phyloP scores from a whole-genome alignment of 1,140 invertebrate genomes.

The Drosophila pectinifera region DNA sequence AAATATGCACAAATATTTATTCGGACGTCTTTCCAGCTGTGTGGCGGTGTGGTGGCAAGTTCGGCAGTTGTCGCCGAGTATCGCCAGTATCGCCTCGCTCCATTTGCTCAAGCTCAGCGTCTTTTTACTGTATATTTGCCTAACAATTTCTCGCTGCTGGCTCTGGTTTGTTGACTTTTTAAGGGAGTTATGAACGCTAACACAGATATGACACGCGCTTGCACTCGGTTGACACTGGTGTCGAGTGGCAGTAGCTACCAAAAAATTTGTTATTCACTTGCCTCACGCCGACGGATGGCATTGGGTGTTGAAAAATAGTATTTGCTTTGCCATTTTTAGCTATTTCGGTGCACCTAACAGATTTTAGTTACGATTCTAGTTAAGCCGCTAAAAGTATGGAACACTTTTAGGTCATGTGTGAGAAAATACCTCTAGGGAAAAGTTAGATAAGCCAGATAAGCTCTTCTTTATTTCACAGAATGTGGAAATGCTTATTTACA shows the following conservation, averaged over 20 bases:
- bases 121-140: conserved; percentile 63
- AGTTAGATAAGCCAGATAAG: no score
- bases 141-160: conserved; percentile 63
- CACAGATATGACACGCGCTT: conserved; percentile 60
- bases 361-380: no score
- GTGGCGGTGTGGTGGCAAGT: conserved; percentile 43
- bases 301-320: conserved; percentile 5
- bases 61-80: conserved; percentile 60
- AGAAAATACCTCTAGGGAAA: not conserved
- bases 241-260: conserved; percentile 30
- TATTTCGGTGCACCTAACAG: no score
- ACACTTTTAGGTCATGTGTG: not conserved
- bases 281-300: not conserved
- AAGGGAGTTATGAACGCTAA: conserved; percentile 49
- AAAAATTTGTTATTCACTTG: conserved; percentile 34
- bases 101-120: conserved; percentile 43
- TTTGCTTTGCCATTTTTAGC: not conserved
- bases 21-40: conserved; percentile 43
- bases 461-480: not conserved
- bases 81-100: conserved; percentile 52
- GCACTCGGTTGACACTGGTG: conserved; percentile 41
- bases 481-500: conserved; percentile 4
- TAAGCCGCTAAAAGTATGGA: not conserved
- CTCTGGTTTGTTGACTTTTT: conserved; percentile 67
- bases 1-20: conserved; percentile 83